Base-by-base conservation (phyloP, 2,888 invertebrate genomes). In the Morpho deidamia region DNA sequence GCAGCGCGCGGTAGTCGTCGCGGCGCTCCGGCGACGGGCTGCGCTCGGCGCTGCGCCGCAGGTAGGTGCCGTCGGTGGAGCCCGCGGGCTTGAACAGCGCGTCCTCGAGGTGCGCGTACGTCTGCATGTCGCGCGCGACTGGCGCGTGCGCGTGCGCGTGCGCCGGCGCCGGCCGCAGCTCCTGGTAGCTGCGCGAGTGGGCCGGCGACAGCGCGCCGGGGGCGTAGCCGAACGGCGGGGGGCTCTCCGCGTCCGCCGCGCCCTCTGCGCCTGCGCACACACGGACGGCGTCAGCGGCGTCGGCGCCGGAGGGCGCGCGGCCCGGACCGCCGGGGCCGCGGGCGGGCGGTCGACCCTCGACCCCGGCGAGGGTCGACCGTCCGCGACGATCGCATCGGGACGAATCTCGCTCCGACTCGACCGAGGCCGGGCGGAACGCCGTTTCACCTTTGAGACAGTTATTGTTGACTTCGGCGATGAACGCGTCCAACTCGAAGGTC, bases 121-220 rank as follows among this genome's bases (percentile, higher is more conserved):
- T 61, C 77, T 82, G 83, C 85, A 85, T 83, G 80, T 83, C 86
- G 77, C 86, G 84, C 73, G 80, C 76, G 79, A 76, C 67, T 63
- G 67, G 55, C 58, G 58, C 86, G 77, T 84, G 84, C 73, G 79
- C 54, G 58, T 60, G 68, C 49, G 59, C 53, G 45, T 56, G 60
- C 51, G 60, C 58, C 57, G 67, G 67, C 63, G 81, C 78, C 65
- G 82, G 81, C 70, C 83, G 79, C 74, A 86, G 80, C 84, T 86
- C 86, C 79, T 86, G 84, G 84, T 86, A 85, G 84, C 84, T 78
- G 81, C 83, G 84, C 77, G 82, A 73, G 76, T 70, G 79, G 72
- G 80, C 72, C 77, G 84, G 81, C 73, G 83, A 78, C 72, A 72
- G 69, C 62, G 64, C 69, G 67, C 71, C 69, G 74, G 71, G 80